Conservation (phyloP, 35 echinoderm and acorn worm genomes). For the Stichopus chloronotus region DNA sequence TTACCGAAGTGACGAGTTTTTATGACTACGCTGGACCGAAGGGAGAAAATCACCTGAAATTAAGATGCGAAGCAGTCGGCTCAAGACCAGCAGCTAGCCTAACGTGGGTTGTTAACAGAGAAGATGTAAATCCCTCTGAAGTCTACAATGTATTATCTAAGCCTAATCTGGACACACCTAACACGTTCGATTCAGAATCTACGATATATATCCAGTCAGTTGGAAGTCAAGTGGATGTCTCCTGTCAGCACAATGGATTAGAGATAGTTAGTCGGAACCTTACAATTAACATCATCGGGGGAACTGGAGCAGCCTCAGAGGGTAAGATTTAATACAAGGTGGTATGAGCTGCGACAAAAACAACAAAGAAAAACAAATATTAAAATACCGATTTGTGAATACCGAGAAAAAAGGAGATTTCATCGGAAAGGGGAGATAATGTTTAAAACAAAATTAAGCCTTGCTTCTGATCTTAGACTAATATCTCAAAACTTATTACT, state of each 20-base stretch:
- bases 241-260: not conserved
- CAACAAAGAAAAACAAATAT: too few species aligned
- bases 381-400: too few species aligned
- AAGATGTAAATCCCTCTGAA: not conserved
- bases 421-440: too few species aligned
- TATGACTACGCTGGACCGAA: not conserved
- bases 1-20: too few species aligned
- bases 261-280: not conserved
- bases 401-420: too few species aligned
- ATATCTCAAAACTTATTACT: too few species aligned
- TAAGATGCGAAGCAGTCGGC: not conserved
- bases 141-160: not conserved
- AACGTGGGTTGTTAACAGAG: not conserved
- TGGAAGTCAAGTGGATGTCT: not conserved
- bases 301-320: too few species aligned
- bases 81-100: not conserved
- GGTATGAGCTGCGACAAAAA: too few species aligned
- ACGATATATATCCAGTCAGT: not conserved
- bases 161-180: not conserved
- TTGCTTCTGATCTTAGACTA: too few species aligned
- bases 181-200: slow-evolving; percentile 5
- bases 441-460: too few species aligned
- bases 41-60: not conserved
- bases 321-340: too few species aligned
- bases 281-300: not conserved